A percentile compares a stretch with the other conserved stretches of the same genome.
phyloP scores from a whole-genome alignment of 2,888 invertebrate species.

The Dynastes maya region DNA sequence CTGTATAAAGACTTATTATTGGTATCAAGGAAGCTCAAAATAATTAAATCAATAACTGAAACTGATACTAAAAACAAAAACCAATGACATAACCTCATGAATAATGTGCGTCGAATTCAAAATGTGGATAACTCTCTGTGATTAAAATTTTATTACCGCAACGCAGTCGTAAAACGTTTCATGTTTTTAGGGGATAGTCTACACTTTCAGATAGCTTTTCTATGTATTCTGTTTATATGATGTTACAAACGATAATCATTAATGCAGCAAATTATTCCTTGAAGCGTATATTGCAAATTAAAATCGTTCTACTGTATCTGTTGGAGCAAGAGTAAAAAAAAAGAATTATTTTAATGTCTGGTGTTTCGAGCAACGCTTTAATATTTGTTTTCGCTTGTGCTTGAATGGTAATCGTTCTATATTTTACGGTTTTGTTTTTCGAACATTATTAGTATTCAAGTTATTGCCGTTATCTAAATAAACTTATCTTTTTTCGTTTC shows the following conservation, averaged over 20 bases:
- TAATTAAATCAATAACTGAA: constrained; percentile 2
- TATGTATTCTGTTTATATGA: neutral
- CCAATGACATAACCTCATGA: neutral
- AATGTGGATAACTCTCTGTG: constrained; percentile 4
- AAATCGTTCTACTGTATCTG: no score
- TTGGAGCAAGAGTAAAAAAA: no score
- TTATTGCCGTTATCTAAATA: neutral
- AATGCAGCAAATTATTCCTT: no score
- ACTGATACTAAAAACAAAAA: constrained; percentile 14
- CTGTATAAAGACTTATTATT: no score
- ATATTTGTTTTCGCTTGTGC: no score
- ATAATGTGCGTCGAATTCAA: constrained; percentile 1
- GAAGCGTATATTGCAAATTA: no score
- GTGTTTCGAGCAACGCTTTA: no score
- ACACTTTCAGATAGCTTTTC: neutral
- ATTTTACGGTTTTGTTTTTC: no score
- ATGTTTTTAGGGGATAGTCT: neutral
- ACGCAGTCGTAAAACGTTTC: constrained; percentile 6
- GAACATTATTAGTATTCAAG: neutral
- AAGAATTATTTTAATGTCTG: no score
- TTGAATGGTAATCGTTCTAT: no score
- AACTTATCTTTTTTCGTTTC: constrained; percentile 11
- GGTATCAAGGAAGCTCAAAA: no score
- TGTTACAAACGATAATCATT: neutral
- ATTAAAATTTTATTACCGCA: constrained; percentile 17